phyloP scores from a whole-genome alignment of 2,888 invertebrate species.

The Nymphalis urticae region DNA sequence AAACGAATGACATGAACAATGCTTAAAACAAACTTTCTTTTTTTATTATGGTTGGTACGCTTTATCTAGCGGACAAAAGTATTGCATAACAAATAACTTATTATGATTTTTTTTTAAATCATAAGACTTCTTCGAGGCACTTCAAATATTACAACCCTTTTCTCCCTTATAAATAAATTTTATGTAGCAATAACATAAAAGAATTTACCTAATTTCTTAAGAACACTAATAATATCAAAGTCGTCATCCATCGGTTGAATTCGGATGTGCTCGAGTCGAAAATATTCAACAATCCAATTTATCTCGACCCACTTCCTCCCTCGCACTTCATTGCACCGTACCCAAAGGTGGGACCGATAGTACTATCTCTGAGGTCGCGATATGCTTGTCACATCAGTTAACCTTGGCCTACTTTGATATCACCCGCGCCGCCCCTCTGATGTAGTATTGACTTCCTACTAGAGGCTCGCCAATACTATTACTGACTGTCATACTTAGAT shows the following conservation, averaged over 20 bases:
- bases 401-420: conserved; percentile 75
- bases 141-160: background rate
- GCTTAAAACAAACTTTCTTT: conserved; percentile 11
- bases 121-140: background rate
- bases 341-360: conserved; percentile 44
- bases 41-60: conserved; percentile 7
- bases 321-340: conserved; percentile 38
- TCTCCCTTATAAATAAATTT: too few relatives aligned
- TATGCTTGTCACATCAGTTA: conserved; percentile 50
- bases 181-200: background rate
- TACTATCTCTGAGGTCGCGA: conserved; percentile 53
- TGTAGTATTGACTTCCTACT: conserved; percentile 62
- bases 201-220: background rate
- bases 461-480: conserved; percentile 29
- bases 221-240: conserved; percentile 9
- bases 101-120: background rate
- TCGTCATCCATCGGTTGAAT: conserved; percentile 57
- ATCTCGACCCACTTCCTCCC: conserved; percentile 47
- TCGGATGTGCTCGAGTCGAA: conserved; percentile 50
- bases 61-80: background rate
- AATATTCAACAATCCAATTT: conserved; percentile 45
- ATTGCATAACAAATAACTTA: background rate
- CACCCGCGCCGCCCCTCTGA: conserved; percentile 50
- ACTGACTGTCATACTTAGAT: conserved; percentile 13
- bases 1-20: conserved; percentile 9